Percentiles rank a stretch among this genome's conserved stretches.
These are phyloP conservation scores for Panorpa germanica DNA, from an alignment of 2,888 invertebrate genomes.

Conservation along the genomic window DNA sequence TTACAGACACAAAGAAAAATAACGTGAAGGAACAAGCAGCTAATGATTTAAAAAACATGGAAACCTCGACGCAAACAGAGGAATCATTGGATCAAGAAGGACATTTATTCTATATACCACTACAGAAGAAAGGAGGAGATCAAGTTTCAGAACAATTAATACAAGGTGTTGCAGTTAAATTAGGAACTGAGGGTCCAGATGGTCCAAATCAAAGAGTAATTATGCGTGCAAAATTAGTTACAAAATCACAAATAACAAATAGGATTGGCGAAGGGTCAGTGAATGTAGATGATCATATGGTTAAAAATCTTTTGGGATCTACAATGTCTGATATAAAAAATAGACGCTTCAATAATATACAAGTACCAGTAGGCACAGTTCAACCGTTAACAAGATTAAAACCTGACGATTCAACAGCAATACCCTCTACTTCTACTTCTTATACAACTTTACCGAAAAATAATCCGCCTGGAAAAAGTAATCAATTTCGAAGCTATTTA, in stretches of 20 bases:
- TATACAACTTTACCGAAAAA: too few relatives aligned
- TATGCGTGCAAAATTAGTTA: conserved; percentile 42
- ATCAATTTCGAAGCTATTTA: too few relatives aligned
- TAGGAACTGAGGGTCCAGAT: conserved; percentile 39
- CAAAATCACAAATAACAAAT: conserved; percentile 31
- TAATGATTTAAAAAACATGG: conserved; percentile 16
- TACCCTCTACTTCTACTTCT: conserved; percentile 8
- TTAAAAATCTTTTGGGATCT: conserved; percentile 18
- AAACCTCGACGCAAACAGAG: conserved; percentile 28
- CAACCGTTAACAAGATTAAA: conserved; percentile 30
- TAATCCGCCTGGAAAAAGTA: too few relatives aligned
- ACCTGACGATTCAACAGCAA: conserved; percentile 12
- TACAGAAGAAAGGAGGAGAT: conserved; percentile 24
- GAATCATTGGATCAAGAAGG: conserved; percentile 33
- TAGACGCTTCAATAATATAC: too few relatives aligned
- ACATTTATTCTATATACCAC: conserved; percentile 42
- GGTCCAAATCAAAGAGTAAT: conserved; percentile 40
- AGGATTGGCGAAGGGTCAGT: conserved; percentile 21
- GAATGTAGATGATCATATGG: conserved; percentile 21
- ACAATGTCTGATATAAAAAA: too few relatives aligned
- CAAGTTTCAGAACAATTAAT: conserved; percentile 24
- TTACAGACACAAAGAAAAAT: background rate
- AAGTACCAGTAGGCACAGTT: conserved; percentile 32
- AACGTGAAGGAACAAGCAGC: conserved; percentile 6
- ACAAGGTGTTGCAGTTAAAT: conserved; percentile 42